phyloP scores from a whole-genome alignment of 37 sponge, comb jelly and placozoan species.

The Amphimedon queenslandica region DNA sequence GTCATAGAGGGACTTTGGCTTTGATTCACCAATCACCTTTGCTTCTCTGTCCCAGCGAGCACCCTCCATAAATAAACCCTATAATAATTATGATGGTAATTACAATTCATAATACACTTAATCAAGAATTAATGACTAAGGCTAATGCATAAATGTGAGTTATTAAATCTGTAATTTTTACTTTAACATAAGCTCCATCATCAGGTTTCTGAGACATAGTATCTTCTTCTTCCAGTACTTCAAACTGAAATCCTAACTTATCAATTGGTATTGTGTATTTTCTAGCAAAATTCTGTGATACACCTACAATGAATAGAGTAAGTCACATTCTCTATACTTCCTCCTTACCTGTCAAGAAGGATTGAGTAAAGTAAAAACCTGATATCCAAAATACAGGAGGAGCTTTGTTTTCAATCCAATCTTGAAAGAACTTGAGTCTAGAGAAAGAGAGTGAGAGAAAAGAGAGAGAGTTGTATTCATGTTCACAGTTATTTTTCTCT shows the following conservation, averaged over 20 bases:
- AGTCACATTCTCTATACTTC: too few relatives aligned
- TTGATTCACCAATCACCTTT: slow-evolving; percentile 81
- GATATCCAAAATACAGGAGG: slow-evolving; percentile 97
- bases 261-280: slow-evolving; percentile 97
- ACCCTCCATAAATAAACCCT: slow-evolving; percentile 97
- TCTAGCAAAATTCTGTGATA: slow-evolving; percentile 96
- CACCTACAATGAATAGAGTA: too few relatives aligned
- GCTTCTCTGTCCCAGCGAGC: slow-evolving; percentile 88
- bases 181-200: slow-evolving; percentile 88
- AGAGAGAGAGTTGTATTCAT: too few relatives aligned
- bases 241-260: slow-evolving; percentile 95
- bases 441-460: too few relatives aligned
- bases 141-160: too few relatives aligned
- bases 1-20: slow-evolving; percentile 91
- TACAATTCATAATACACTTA: too few relatives aligned
- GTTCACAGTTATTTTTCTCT: too few relatives aligned
- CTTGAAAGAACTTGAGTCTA: slow-evolving; percentile 92
- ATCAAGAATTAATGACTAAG: too few relatives aligned
- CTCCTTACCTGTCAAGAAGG: slow-evolving; percentile 95
- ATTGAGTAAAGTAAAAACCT: slow-evolving; percentile 99
- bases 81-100: neutral
- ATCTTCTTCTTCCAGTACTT: slow-evolving; percentile 64
- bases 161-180: too few relatives aligned
- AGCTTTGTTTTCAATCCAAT: slow-evolving; percentile 85
- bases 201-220: slow-evolving; percentile 56